Base-by-base conservation (phyloP, 1,140 invertebrate species). In the Monomorium pharaonis region DNA sequence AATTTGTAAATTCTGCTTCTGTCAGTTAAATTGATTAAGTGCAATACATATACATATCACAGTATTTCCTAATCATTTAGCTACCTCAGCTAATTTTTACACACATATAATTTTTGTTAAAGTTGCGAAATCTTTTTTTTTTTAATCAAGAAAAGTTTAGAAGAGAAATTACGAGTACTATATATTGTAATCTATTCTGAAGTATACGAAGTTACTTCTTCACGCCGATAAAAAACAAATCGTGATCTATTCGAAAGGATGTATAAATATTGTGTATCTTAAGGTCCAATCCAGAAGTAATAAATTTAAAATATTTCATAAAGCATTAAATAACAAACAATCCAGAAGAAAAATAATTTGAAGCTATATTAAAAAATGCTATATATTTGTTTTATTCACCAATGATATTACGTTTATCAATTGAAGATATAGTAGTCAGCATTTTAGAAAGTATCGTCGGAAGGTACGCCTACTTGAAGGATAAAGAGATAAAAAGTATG, bases 401-500 rank as follows among this genome's bases (percentile, higher is more conserved):
- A 37, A 37, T 7, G 10, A 65, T 16, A 54, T 78, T 7, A 14
- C 16, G 62, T 77, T 56, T 86, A 65, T 27, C 62, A 9, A 44
- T 9, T 0, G n/a, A 14, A 30, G n/a, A 47, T 58, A 37, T n/a
- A 30, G 37, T 12, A 67, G 37, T 47, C 37, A 65, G n/a, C 18
- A 33, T 27, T 88, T 37, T 72, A 14, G n/a, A 12, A 16, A 30
- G n/a, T 88, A 88, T 49, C 75, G 14, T 58, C 62, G 16, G 54
- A 56, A 72, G 84, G 72, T 89, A 86, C 44, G 37, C 21, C 27
- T 70, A 69, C 87, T 86, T 70, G 60, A 85, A 78, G 65, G 85
- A 89, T 88, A 86, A 88, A 62, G 49, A 54, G 16, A 42, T 63
- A 49, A 27, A 89, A 75, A 62, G 49, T 85, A 87, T n/a, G 6